Percentiles rank a stretch among this genome's conserved stretches.
Conservation (phyloP, 2,888 invertebrate genomes). For the Diadegma fenestrale region DNA sequence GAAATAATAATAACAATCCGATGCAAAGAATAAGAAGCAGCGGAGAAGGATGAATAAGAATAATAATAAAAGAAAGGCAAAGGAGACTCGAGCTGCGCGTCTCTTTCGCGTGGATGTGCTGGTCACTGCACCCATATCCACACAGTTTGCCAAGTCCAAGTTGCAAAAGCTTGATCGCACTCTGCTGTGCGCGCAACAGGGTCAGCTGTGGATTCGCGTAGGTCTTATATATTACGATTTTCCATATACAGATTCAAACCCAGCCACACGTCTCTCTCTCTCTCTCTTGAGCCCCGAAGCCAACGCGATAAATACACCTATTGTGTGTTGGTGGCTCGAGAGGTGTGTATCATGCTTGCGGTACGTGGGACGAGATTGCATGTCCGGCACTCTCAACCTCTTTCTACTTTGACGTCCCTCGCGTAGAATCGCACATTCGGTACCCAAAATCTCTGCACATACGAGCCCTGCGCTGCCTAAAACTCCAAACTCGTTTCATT, state of each 20-base stretch:
- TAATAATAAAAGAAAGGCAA: constrained; percentile 56
- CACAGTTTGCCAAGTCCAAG: constrained; percentile 36
- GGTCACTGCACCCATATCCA: constrained; percentile 62
- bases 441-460: constrained; percentile 37
- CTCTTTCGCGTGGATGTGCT: constrained; percentile 48
- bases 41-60: constrained; percentile 51
- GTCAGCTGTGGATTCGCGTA: constrained; percentile 44
- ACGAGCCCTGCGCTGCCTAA: not conserved
- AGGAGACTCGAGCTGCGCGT: constrained; percentile 28
- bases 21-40: constrained; percentile 58
- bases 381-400: constrained; percentile 50
- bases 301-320: constrained; percentile 68
- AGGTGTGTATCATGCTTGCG: constrained; percentile 20
- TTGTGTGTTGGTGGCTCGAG: constrained; percentile 64
- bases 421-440: constrained; percentile 25
- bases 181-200: constrained; percentile 13
- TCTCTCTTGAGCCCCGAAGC: constrained; percentile 41
- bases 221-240: constrained; percentile 17
- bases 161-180: constrained; percentile 53
- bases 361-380: constrained; percentile 68
- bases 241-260: not conserved
- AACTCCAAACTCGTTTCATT: constrained; percentile 50
- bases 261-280: constrained; percentile 10
- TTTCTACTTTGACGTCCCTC: not conserved
- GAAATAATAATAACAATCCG: constrained; percentile 71